These are phyloP conservation scores for Hypomecis atomaria DNA, from an alignment of 2,888 invertebrate genomes.

Conservation along the genomic window DNA sequence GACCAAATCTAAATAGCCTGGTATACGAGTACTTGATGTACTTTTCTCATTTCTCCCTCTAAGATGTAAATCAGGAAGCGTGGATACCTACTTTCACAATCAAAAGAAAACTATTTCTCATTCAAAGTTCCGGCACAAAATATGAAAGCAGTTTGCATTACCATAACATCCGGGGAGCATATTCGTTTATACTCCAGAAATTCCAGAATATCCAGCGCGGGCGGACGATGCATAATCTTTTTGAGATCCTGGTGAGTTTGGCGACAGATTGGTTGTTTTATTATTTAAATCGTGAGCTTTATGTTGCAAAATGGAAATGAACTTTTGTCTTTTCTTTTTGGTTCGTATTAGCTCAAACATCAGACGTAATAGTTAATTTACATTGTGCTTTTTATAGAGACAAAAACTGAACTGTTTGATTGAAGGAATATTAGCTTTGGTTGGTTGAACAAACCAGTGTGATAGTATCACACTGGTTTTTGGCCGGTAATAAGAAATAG, in stretches of 20 bases:
- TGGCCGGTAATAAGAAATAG: too few species aligned
- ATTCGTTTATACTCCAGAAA: constrained; percentile 26
- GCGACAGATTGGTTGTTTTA: neutral
- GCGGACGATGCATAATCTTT: constrained; percentile 11
- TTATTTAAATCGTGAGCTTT: neutral
- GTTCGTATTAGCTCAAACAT: too few species aligned
- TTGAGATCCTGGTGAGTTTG: neutral
- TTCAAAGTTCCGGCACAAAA: constrained; percentile 25
- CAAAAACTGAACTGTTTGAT: too few species aligned
- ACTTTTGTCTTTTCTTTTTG: too few species aligned
- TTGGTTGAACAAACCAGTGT: too few species aligned
- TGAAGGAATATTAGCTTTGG: too few species aligned
- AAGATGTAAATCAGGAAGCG: neutral
- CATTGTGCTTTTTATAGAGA: too few species aligned
- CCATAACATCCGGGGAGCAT: constrained; percentile 27
- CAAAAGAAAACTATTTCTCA: constrained; percentile 20
- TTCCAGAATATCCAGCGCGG: constrained; percentile 10
- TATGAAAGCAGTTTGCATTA: constrained; percentile 20
- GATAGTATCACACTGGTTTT: too few species aligned
- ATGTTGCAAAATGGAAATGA: too few species aligned
- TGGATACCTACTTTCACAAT: constrained; percentile 1
- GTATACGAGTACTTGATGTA: too few species aligned
- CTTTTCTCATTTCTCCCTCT: neutral
- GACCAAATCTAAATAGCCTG: too few species aligned
- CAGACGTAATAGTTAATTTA: too few species aligned